Evolutionary conservation across 2,113 vertebrate genomes (phyloP), one percentile per base, ranked within the genome.

Genomic region (Pedetes capensis): DNA sequence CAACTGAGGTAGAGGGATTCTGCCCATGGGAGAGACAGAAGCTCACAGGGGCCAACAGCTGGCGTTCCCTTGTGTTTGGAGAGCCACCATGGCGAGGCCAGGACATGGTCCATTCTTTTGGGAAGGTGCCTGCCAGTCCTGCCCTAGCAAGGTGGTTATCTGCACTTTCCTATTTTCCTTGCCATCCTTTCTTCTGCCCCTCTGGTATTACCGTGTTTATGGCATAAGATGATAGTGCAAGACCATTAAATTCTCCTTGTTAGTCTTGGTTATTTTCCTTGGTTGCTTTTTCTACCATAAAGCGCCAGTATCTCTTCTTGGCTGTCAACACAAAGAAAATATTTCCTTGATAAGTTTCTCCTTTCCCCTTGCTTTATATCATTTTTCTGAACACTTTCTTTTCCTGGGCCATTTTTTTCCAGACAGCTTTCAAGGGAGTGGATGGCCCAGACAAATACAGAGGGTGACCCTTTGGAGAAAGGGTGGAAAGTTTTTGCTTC

Each of bases 251-350:
- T 61, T 95, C 72, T 78, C 39, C 59, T 76, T 61, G 42, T 87
- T 55, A 59, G 75, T 95, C 49, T 93, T 89, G 39, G 74, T 61
- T 86, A 94, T 68, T 85, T 80, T 87, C 53, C n/a, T 42, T 64
- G 61, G 47, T 32, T 81, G 39, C n/a, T 75, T 83, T 85, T 53
- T 84, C 81, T 95, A 12, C 51, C 23, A 44, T 79, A 81, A 83
- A 57, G 25, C 27, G 72, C n/a, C 34, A 83, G 55, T 29, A 6
- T 87, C 29, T 95, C 63, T 81, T 87, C 80, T 74, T 76, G 22
- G 63, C 51, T 75, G 25, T 83, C 90, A 93, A 79, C 44, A 87
- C 37, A 64, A n/a, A 86, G 63, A 86, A 95, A 95, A 89, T 17
- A 29, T 82, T 90, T 64, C 49, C 61, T 51, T 79, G 37, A n/a